Evolutionary conservation across 2,888 invertebrate species (phyloP).

Genomic region (Dryocosmus kuriphilus): DNA sequence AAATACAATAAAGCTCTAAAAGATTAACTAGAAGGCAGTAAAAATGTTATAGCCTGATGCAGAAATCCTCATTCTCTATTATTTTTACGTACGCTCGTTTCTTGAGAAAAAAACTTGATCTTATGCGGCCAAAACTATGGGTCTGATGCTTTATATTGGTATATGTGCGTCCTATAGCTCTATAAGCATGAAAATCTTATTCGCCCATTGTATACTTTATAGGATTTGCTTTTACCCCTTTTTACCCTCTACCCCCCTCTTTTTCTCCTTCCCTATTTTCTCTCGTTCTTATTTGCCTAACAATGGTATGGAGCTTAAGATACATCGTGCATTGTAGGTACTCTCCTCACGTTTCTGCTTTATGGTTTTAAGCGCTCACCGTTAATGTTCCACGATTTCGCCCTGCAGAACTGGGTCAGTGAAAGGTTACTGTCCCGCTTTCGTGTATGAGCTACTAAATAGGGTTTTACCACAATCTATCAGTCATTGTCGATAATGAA

Average conservation of each 20-base stretch:
- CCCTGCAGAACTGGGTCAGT: slow-evolving; percentile 58
- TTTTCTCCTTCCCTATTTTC: neutral
- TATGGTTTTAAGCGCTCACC: slow-evolving; percentile 52
- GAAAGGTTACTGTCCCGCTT: slow-evolving; percentile 64
- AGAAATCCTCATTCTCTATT: neutral
- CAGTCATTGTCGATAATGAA: slow-evolving; percentile 44
- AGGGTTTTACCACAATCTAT: slow-evolving; percentile 45
- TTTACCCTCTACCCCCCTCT: too few relatives aligned
- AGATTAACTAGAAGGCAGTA: neutral
- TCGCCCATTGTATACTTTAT: neutral
- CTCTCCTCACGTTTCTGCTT: slow-evolving; percentile 46
- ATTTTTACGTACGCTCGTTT: neutral
- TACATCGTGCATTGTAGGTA: neutral
- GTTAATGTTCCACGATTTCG: slow-evolving; percentile 52
- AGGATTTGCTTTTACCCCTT: slow-evolving; percentile 14
- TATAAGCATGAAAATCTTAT: neutral
- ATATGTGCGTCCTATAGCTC: neutral
- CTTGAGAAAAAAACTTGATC: neutral
- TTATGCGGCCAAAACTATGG: neutral
- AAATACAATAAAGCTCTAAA: neutral
- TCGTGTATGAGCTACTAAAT: slow-evolving; percentile 45
- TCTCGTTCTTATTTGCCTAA: slow-evolving; percentile 1
- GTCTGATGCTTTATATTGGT: neutral
- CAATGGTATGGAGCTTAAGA: slow-evolving; percentile 16
- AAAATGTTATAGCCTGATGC: neutral